Base-by-base conservation (phyloP, 1,140 invertebrate species). In the Belonocnema kinseyi region DNA sequence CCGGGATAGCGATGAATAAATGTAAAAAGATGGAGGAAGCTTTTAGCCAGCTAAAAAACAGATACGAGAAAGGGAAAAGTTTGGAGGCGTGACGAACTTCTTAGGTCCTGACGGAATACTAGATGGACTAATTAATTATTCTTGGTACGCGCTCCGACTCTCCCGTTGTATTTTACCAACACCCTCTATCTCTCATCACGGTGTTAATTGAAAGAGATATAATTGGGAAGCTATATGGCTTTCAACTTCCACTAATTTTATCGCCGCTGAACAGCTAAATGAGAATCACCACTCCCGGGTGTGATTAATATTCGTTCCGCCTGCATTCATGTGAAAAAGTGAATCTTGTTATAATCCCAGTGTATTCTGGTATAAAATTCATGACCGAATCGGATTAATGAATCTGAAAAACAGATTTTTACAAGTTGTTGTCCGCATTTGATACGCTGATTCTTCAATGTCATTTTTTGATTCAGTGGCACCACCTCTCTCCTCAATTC, bases 111-210 rank as follows among this genome's bases (percentile, higher is more conserved):
- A 66, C 72, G 77, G 82, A 79, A 79, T 78, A 73, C 76, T 74
- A 77, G 81, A 82, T 77, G 75, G 77, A 75, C 79, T 80, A 73
- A 84, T 82, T 84, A 79, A 82, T 84, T 84, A 84, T 82, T 84
- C 76, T 70, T 80, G 51, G 51, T 72, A 71, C 77, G 77, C 77
- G 76, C 73, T 50, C 33, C 26, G 72, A 78, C 77, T 73, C 79
- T 74, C 78, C 73, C 54, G 61, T 79, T 66, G 74, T 76, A 66
- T 66, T 33, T 16, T 33, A 13, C 17, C 14, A 66, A 16, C 56
- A 74, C 80, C 73, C 78, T 74, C 79, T 81, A 75, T 66, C 74
- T 75, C 82, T 77, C 54, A 50, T 46, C 70, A 54, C 50, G 80
- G 40, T 66, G 26, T 21, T 84, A 82, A 84, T 84, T 84, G 83